Evolutionary conservation across 2,113 vertebrate species (phyloP).

Genomic region (Deroptyus accipitrinus): DNA sequence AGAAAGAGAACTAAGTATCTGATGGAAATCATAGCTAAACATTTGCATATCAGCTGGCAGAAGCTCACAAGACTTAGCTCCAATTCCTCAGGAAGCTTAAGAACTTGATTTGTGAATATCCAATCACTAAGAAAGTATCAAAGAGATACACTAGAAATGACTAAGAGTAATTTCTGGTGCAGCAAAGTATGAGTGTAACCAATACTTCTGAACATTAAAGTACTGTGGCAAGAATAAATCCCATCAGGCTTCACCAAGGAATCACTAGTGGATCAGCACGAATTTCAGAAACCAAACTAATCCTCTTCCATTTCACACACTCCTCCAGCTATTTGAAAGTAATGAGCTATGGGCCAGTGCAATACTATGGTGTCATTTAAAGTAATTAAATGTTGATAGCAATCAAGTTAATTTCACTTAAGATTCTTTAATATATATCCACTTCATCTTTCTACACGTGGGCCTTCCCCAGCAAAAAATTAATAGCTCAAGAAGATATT

Average conservation of each 20-base stretch:
- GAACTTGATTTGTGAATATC: not conserved
- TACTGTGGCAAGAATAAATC: not conserved
- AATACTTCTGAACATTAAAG: not conserved
- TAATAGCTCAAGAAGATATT: not conserved
- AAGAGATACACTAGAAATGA: not conserved
- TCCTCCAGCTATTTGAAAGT: not conserved
- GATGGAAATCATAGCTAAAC: not conserved
- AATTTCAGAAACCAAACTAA: not conserved
- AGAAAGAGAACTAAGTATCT: not conserved
- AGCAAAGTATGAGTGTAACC: not conserved
- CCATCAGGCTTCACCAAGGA: not conserved
- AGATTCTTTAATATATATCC: not conserved
- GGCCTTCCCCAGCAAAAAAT: not conserved
- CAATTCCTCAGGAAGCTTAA: not conserved
- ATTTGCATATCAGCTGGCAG: not conserved
- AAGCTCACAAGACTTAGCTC: not conserved
- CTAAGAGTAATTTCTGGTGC: not conserved
- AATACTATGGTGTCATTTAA: not conserved
- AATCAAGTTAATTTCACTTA: not conserved
- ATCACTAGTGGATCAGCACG: not conserved
- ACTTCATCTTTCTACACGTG: not conserved
- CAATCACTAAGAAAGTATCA: not conserved
- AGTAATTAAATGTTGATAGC: constrained; percentile 1
- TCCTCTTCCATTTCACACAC: not conserved
- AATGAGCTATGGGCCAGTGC: not conserved